Conservation (phyloP, 2,888 invertebrate genomes). For the Elegia similella region DNA sequence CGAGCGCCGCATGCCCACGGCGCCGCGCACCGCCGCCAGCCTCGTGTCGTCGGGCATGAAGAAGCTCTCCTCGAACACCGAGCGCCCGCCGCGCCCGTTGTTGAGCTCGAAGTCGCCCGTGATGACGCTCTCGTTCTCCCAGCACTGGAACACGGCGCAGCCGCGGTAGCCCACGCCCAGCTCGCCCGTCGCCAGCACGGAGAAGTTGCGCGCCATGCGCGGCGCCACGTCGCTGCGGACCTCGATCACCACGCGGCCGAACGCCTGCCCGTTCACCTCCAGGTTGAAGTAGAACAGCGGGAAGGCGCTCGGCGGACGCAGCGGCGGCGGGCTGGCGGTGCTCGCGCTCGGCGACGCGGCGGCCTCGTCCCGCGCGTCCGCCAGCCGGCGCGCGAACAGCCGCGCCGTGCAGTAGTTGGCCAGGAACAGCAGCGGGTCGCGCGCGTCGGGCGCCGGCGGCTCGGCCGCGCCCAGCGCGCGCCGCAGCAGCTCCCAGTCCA, state of each 20-base stretch:
- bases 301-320: conserved; percentile 59
- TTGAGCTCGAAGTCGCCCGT: conserved; percentile 91
- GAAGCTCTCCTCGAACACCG: conserved; percentile 88
- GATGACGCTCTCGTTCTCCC: conserved; percentile 91
- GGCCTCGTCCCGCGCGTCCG: conserved; percentile 73
- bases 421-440: conserved; percentile 86
- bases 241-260: conserved; percentile 89
- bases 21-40: conserved; percentile 87
- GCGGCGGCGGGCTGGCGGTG: conserved; percentile 47
- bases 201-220: conserved; percentile 91
- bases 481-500: conserved; percentile 69
- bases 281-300: conserved; percentile 90
- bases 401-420: conserved; percentile 90
- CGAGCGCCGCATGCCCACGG: conserved; percentile 91
- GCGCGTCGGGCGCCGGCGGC: conserved; percentile 59
- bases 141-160: conserved; percentile 90
- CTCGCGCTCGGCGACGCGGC: conserved; percentile 26
- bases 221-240: conserved; percentile 90
- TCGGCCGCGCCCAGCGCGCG: conserved; percentile 82
- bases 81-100: conserved; percentile 90
- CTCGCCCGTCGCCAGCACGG: conserved; percentile 86
- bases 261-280: conserved; percentile 86
- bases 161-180: conserved; percentile 89
- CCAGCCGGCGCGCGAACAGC: conserved; percentile 82
- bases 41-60: conserved; percentile 92